Base-by-base conservation (phyloP, 2,797 vertebrate species). In the Poeciliopsis turneri region DNA sequence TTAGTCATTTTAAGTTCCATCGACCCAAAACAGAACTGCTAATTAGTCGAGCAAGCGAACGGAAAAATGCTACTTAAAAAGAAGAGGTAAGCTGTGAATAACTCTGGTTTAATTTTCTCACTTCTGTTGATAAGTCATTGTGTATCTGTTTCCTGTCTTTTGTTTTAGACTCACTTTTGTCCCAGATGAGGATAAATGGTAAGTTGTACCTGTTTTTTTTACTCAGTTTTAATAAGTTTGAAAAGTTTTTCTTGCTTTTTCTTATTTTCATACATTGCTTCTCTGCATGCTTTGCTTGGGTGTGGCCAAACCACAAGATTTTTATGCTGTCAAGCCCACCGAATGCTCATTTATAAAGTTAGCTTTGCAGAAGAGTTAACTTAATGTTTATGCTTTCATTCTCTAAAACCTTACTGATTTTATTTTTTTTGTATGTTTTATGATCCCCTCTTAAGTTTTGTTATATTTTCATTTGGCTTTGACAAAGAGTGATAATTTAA, bases 121-220 rank as follows among this genome's bases (percentile, higher is more conserved):
- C 36, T 80, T 39, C 28, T 47, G 9, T 8, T 25, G 28, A 49
- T 15, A 36, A 5, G 77, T 79, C n/a, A n/a, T 59, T 90, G 43
- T 53, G 90, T 80, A 74, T 33, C 39, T 82, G n/a, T 75, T 55
- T 43, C 12, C 15, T 46, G 51, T 82, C 68, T 85, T 89, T 69
- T 86, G 55, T 93, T 95, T 79, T 91, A 96, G 95, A 84, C 93
- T 89, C 3, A 81, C 92, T 2, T 89, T 95, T 12, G 93, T 94
- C 80, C 70, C 92, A 0, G 96, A 96, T 11, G 95, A 96, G 73
- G 96, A 96, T 28, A 96, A 96, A 93, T 94, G 93, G 96, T 96
- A 74, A 95, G 95, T 94, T 45, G 7, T 51, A 9, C 75, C 74
- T 12, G 36, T 68, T 59, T 45, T 33, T 45, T 39, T 28, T 59